Percentiles rank a stretch among this genome's conserved stretches.
These are phyloP conservation scores for Eulemur mongoz DNA, from an alignment of 2,797 vertebrate species.

Conservation along the genomic window DNA sequence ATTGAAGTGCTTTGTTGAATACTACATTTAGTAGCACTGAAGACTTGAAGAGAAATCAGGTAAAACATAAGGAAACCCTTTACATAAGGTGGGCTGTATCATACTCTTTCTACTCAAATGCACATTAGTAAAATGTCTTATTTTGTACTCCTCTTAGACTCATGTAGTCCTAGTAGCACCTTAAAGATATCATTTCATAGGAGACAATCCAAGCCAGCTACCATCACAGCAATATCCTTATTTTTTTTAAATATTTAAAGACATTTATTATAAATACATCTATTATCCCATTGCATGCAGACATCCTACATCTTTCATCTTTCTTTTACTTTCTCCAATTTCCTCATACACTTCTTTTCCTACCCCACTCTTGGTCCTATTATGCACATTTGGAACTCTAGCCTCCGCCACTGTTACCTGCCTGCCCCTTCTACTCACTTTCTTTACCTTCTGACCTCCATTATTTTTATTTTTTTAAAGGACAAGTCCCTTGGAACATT, in stretches of 20 bases:
- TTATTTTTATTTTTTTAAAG: background rate
- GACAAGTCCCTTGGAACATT: background rate
- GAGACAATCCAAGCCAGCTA: background rate
- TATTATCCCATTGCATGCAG: background rate
- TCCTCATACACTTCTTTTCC: background rate
- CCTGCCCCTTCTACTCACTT: background rate
- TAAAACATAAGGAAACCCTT: background rate
- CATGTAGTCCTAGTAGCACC: background rate
- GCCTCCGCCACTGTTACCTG: background rate
- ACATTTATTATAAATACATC: background rate
- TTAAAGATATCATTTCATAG: slow-evolving; percentile 1
- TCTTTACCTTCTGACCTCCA: background rate
- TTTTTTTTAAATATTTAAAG: background rate
- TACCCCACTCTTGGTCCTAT: background rate
- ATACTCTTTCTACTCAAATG: background rate
- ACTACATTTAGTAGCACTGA: background rate
- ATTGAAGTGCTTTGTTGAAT: background rate
- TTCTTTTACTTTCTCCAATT: background rate
- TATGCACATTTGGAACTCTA: background rate
- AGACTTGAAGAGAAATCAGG: background rate
- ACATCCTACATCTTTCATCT: background rate
- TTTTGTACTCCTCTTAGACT: background rate
- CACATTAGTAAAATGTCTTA: background rate
- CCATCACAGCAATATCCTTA: background rate
- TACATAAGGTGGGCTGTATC: background rate